phyloP scores from a whole-genome alignment of 1,140 invertebrate genomes.

The Drosophila lacertosa region DNA sequence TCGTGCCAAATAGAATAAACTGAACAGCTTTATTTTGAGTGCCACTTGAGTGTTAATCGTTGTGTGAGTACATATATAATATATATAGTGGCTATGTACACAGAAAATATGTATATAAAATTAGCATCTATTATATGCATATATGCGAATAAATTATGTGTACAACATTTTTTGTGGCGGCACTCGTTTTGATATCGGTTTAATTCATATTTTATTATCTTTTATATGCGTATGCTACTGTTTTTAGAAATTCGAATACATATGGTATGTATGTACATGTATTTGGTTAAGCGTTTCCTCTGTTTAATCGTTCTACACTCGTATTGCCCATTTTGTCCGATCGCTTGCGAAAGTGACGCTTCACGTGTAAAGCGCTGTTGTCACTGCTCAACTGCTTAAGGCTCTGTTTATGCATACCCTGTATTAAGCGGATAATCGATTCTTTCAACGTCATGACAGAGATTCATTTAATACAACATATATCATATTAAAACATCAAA shows the following conservation, averaged over 20 bases:
- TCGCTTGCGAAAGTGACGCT: constrained; percentile 50
- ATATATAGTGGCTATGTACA: neutral
- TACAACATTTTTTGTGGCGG: constrained; percentile 16
- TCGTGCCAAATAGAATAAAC: constrained; percentile 20
- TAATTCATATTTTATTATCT: constrained; percentile 11
- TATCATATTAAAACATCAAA: neutral
- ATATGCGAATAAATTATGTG: constrained; percentile 14
- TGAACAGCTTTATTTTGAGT: constrained; percentile 22
- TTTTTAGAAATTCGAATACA: neutral
- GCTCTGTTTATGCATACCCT: constrained; percentile 16
- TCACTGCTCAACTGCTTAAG: constrained; percentile 33
- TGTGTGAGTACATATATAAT: neutral
- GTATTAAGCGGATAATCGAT: neutral
- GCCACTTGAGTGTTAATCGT: constrained; percentile 30
- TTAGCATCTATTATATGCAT: neutral
- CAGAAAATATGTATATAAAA: neutral
- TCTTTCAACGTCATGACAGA: no score
- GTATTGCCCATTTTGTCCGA: constrained; percentile 35
- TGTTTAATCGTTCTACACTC: constrained; percentile 31
- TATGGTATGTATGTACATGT: constrained; percentile 1
- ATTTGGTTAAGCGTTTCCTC: constrained; percentile 40
- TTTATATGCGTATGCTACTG: neutral
- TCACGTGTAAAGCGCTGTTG: constrained; percentile 47
- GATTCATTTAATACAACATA: neutral
- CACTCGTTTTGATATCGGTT: constrained; percentile 18